phyloP scores from a whole-genome alignment of 1,140 invertebrate species.

The Dendrolimus punctatus region DNA sequence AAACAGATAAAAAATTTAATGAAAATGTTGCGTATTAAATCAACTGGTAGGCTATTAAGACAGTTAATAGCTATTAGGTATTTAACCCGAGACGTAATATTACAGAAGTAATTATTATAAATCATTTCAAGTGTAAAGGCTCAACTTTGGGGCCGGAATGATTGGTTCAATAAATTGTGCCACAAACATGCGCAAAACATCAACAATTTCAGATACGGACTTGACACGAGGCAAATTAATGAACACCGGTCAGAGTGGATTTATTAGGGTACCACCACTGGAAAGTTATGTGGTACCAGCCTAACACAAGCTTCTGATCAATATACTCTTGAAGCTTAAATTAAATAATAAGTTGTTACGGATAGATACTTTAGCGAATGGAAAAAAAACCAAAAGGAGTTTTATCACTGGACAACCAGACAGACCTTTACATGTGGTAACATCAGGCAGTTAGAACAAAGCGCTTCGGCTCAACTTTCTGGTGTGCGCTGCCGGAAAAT shows the following conservation, averaged over 20 bases:
- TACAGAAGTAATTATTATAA: constrained; percentile 22
- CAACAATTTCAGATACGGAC: constrained; percentile 51
- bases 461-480: no score
- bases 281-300: constrained; percentile 13
- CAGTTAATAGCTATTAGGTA: no score
- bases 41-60: no score
- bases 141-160: constrained; percentile 32
- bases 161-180: constrained; percentile 43
- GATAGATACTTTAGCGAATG: neutral
- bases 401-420: no score
- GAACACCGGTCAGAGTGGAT: constrained; percentile 43
- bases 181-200: constrained; percentile 48
- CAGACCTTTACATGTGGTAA: no score
- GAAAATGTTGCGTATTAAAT: no score
- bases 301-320: constrained; percentile 12
- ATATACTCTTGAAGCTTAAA: constrained; percentile 12
- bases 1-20: no score
- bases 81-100: no score
- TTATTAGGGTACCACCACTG: constrained; percentile 35
- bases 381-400: neutral
- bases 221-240: constrained; percentile 48
- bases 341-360: constrained; percentile 5
- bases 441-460: no score
- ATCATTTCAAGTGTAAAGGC: constrained; percentile 18
- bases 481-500: no score